A percentile compares a stretch with the other conserved stretches of the same genome.
Evolutionary conservation across 2,113 vertebrate species (phyloP).

Genomic region (Cephalopholis sonnerati): DNA sequence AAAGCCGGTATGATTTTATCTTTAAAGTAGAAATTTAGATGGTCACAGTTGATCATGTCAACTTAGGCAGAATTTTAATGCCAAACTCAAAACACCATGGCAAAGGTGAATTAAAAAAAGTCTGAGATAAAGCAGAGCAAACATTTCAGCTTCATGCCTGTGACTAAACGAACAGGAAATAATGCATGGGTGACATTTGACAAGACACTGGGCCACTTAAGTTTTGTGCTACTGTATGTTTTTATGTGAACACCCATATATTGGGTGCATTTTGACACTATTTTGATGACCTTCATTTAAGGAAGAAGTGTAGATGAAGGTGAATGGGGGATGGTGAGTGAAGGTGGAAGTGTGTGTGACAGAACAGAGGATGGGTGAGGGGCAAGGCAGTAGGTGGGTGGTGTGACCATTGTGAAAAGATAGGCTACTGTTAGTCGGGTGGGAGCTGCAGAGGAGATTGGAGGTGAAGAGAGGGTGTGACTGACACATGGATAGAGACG

Average conservation of each 20-base stretch:
- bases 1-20: too few relatives aligned
- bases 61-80: background rate
- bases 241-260: background rate
- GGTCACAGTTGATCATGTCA: too few relatives aligned
- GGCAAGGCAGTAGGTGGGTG: conserved; percentile 53
- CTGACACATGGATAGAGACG: conserved; percentile 78
- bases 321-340: conserved; percentile 17
- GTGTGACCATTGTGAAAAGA: conserved; percentile 57
- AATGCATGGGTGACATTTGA: conserved; percentile 12
- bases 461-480: conserved; percentile 71
- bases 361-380: conserved; percentile 56
- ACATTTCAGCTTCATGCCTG: background rate
- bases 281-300: conserved; percentile 8
- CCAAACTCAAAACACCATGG: background rate
- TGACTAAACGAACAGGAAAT: conserved; percentile 5
- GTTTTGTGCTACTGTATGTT: conserved; percentile 1
- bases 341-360: conserved; percentile 37
- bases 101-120: background rate
- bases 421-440: conserved; percentile 71
- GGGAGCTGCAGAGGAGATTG: conserved; percentile 60
- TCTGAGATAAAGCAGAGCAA: background rate
- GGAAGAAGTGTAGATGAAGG: conserved; percentile 29
- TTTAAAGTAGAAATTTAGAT: too few relatives aligned
- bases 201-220: background rate
- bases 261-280: conserved; percentile 9